A percentile compares a stretch with the other conserved stretches of the same genome.
Conservation (phyloP, 30 jellyfish, hydroid and myxozoan species). For the Aurelia aurita region DNA sequence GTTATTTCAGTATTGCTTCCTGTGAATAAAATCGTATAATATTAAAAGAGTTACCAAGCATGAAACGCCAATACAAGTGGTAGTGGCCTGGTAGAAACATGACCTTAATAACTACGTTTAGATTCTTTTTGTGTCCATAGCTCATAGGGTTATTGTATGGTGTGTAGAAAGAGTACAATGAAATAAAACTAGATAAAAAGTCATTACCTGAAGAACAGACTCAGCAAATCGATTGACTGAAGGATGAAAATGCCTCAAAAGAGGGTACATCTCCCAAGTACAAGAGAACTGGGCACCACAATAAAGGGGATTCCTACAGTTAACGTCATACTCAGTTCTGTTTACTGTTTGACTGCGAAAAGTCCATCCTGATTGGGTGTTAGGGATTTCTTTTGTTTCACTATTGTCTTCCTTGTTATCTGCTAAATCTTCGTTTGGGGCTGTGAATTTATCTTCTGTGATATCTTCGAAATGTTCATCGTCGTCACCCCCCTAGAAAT, state of each 20-base stretch:
- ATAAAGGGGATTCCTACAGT: slow-evolving; percentile 85
- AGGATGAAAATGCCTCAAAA: slow-evolving; percentile 90
- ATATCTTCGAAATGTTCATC: slow-evolving; percentile 86
- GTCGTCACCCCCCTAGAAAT: slow-evolving; percentile 87
- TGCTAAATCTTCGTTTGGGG: slow-evolving; percentile 47
- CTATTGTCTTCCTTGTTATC: not conserved
- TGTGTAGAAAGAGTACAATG: too few species aligned
- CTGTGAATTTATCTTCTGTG: slow-evolving; percentile 61
- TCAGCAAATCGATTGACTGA: slow-evolving; percentile 83
- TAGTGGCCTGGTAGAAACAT: too few species aligned
- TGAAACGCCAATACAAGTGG: too few species aligned
- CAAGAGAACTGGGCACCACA: slow-evolving; percentile 95
- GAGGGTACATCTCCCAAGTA: slow-evolving; percentile 91
- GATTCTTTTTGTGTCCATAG: too few species aligned
- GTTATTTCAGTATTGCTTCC: too few species aligned
- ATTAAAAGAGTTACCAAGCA: too few species aligned
- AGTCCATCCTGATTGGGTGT: slow-evolving; percentile 67
- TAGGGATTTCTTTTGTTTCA: slow-evolving; percentile 19
- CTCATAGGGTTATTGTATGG: too few species aligned
- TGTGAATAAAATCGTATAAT: too few species aligned
- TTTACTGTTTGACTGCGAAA: slow-evolving; percentile 60
- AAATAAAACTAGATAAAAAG: too few species aligned
- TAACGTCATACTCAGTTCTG: slow-evolving; percentile 50
- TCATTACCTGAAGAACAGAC: slow-evolving; percentile 70
- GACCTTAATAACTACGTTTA: too few species aligned